These are phyloP conservation scores for Microcaecilia unicolor DNA, from an alignment of 2,797 vertebrate genomes.

Conservation along the genomic window DNA sequence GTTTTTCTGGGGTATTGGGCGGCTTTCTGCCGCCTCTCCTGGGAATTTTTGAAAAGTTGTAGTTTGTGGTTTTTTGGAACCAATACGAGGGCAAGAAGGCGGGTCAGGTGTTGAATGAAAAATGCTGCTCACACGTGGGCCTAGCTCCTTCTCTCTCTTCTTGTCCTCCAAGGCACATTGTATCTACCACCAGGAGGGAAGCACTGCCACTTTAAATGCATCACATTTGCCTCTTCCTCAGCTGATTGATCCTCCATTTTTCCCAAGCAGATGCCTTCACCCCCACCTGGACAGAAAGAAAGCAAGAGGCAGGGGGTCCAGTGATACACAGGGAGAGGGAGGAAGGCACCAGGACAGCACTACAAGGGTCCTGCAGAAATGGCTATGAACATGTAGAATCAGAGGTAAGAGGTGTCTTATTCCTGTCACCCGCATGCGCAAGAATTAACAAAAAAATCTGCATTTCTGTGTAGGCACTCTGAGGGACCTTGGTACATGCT, in stretches of 20 bases:
- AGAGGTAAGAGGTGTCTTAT: slow-evolving; percentile 5
- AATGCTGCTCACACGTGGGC: no score
- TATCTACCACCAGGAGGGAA: slow-evolving; percentile 8
- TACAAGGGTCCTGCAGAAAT: neutral
- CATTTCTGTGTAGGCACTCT: no score
- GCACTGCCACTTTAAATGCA: slow-evolving; percentile 16
- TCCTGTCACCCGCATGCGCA: neutral
- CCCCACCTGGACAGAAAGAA: neutral
- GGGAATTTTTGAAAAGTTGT: no score
- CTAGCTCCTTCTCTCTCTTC: neutral
- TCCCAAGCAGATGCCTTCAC: neutral
- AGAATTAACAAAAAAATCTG: no score
- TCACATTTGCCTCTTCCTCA: slow-evolving; percentile 1
- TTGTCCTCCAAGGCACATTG: slow-evolving; percentile 3
- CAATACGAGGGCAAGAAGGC: no score
- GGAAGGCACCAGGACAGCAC: neutral
- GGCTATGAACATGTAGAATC: slow-evolving; percentile 15
- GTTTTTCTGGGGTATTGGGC: no score
- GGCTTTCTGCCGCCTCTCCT: no score
- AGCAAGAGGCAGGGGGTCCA: neutral
- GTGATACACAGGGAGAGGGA: neutral
- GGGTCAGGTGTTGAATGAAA: no score
- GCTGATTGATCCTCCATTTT: slow-evolving; percentile 8
- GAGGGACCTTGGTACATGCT: no score
- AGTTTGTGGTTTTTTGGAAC: no score